A percentile compares a stretch with the other conserved stretches of the same genome.
Conservation (phyloP, 2,113 vertebrate species). For the Psilopsiagon aurifrons region DNA sequence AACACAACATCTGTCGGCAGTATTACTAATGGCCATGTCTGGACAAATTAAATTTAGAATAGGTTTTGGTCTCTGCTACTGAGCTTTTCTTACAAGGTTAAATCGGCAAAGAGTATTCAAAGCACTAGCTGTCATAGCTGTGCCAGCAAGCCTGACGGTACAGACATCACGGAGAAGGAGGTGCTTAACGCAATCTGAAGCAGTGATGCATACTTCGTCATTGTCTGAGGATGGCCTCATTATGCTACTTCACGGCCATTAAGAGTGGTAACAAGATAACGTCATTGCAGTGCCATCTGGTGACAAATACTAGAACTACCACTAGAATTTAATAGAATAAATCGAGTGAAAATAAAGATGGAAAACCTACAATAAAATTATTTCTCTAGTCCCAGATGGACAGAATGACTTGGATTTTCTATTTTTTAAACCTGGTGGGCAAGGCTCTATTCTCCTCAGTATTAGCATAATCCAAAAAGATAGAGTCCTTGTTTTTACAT, state of each 20-base stretch:
- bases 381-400: not conserved
- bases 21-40: not conserved
- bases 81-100: not conserved
- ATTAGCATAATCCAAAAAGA: not conserved
- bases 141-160: not conserved
- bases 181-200: not conserved
- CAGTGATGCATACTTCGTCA: not conserved
- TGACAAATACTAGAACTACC: not conserved
- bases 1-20: not conserved
- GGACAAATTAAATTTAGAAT: not conserved
- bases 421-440: not conserved
- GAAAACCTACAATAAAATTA: not conserved
- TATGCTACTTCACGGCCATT: accelerated
- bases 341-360: not conserved
- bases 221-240: not conserved
- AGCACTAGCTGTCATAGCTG: not conserved
- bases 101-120: not conserved
- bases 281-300: conserved; percentile 46
- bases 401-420: not conserved
- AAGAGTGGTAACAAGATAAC: not conserved
- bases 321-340: not conserved
- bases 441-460: not conserved
- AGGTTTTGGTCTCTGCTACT: not conserved
- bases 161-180: not conserved
- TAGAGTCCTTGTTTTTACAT: not conserved